Evolutionary conservation across 1,140 invertebrate genomes (phyloP).

Genomic region (Druon quercuslanigerum): DNA sequence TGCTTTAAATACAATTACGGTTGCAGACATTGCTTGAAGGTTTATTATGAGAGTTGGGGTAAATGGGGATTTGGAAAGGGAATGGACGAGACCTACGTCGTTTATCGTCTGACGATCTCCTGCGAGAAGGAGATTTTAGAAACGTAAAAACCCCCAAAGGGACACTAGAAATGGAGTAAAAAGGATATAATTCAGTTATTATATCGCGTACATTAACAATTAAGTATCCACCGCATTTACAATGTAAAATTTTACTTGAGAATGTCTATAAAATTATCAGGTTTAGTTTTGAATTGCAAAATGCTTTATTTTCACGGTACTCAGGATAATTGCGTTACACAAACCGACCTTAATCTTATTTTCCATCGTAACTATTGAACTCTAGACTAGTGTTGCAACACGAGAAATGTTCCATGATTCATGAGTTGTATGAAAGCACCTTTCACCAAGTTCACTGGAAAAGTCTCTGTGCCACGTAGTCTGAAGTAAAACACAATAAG

Average conservation of each 20-base stretch:
- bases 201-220: no score
- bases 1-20: no score
- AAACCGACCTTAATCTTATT: constrained; percentile 30
- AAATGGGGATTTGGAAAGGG: no score
- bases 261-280: background rate
- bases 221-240: background rate
- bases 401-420: constrained; percentile 11
- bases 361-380: constrained; percentile 30
- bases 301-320: background rate
- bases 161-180: no score
- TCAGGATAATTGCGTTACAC: background rate
- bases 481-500: background rate
- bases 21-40: no score
- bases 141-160: no score
- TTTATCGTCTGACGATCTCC: no score
- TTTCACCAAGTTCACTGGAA: constrained; percentile 30
- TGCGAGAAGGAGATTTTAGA: no score
- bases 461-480: constrained; percentile 5
- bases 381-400: constrained; percentile 23
- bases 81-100: no score
- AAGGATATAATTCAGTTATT: no score
- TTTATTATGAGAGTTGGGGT: no score
- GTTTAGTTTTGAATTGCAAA: background rate
- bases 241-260: no score
- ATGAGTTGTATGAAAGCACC: constrained; percentile 17